A percentile compares a stretch with the other conserved stretches of the same genome.
Evolutionary conservation across 1,140 invertebrate genomes (phyloP).

Genomic region (Ceratosolen solmsi): DNA sequence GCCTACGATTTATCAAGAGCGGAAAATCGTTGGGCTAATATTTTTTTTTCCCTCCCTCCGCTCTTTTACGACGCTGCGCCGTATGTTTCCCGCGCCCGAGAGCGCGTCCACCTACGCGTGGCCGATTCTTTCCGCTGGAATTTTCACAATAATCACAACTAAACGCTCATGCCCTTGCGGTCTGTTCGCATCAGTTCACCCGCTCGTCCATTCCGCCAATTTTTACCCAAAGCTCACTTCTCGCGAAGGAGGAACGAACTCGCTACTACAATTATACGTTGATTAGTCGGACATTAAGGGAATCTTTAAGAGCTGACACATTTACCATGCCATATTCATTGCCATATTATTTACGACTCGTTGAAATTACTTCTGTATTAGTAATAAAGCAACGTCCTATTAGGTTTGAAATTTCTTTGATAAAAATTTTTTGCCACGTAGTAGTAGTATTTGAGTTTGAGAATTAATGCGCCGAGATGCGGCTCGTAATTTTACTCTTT

Average conservation of each 20-base stretch:
- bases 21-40: conserved; percentile 12
- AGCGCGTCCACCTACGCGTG: background rate
- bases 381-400: conserved; percentile 15
- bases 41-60: background rate
- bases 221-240: background rate
- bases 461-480: background rate
- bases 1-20: conserved; percentile 39
- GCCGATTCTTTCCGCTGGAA: background rate
- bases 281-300: background rate
- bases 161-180: background rate
- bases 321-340: background rate
- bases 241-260: background rate
- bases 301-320: background rate
- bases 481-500: background rate
- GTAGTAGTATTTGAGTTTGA: background rate
- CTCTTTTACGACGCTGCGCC: background rate
- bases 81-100: background rate
- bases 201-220: background rate
- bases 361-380: conserved; percentile 15
- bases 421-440: background rate
- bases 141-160: conserved; percentile 1
- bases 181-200: background rate
- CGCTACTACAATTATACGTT: background rate
- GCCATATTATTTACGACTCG: background rate
- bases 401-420: background rate